Conservation (phyloP, 2,797 vertebrate species). For the Buceros bicornis region DNA sequence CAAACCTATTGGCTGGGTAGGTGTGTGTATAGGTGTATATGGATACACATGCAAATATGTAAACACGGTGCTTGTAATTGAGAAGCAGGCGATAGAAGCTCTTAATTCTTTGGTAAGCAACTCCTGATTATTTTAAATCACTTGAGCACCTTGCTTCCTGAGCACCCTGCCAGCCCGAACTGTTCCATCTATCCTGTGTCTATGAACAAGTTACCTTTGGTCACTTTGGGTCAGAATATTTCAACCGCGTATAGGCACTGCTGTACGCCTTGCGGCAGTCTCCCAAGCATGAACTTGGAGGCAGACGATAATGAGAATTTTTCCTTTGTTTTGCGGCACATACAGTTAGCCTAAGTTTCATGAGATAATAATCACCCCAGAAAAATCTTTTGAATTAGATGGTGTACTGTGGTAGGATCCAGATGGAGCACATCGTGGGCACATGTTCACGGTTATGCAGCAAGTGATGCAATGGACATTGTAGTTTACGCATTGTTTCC, state of each 20-base stretch:
- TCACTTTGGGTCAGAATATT: not conserved
- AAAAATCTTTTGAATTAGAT: not conserved
- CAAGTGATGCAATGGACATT: not conserved
- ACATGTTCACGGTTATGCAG: accelerated
- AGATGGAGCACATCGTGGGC: accelerated
- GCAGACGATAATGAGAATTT: not conserved
- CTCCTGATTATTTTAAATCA: not conserved
- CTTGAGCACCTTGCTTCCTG: not conserved
- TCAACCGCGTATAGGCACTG: not conserved
- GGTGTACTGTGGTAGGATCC: not conserved
- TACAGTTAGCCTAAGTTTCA: not conserved
- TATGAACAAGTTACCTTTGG: not conserved
- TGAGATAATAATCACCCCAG: not conserved
- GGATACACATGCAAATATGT: not conserved
- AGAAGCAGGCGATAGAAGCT: not conserved
- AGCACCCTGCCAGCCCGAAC: not conserved
- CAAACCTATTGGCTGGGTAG: not conserved
- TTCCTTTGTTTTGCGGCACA: not conserved
- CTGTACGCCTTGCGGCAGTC: not conserved
- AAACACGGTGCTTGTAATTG: not conserved
- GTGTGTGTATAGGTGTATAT: not conserved
- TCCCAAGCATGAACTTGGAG: not conserved
- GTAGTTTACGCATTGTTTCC: not conserved
- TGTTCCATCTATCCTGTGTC: not conserved
- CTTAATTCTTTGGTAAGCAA: not conserved